Evolutionary conservation across 2,888 invertebrate species (phyloP).

Genomic region (Cephus rjabovi): DNA sequence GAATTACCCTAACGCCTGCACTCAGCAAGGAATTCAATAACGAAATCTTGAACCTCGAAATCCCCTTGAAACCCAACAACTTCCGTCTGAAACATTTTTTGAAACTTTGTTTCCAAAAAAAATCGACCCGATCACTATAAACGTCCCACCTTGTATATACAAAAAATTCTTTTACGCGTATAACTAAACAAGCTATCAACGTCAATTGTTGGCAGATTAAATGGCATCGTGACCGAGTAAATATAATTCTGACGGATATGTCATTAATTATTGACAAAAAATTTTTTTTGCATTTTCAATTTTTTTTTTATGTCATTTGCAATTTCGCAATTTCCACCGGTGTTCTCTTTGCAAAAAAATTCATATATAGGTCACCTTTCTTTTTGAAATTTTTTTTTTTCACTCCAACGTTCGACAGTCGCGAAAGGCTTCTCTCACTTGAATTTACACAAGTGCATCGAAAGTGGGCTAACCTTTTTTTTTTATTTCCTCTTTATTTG

Average conservation of each 20-base stretch:
- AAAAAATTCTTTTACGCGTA: not conserved
- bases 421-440: not conserved
- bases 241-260: not conserved
- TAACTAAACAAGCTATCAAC: not conserved
- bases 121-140: too few species aligned
- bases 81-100: too few species aligned
- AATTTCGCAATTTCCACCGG: not conserved
- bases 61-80: too few species aligned
- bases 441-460: not conserved
- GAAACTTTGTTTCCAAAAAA: too few species aligned
- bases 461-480: not conserved
- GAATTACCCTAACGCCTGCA: too few species aligned
- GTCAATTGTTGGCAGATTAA: not conserved
- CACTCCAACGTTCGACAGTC: not conserved
- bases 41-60: too few species aligned
- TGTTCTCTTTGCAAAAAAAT: not conserved
- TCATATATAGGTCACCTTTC: not conserved
- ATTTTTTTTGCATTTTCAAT: too few species aligned
- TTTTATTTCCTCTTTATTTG: not conserved
- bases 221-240: not conserved
- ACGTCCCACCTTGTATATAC: not conserved
- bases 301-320: not conserved
- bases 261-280: not conserved
- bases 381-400: not conserved
- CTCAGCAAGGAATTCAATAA: too few species aligned